phyloP scores from a whole-genome alignment of 2,797 vertebrate species.

The Hippopotamyrus pictus region DNA sequence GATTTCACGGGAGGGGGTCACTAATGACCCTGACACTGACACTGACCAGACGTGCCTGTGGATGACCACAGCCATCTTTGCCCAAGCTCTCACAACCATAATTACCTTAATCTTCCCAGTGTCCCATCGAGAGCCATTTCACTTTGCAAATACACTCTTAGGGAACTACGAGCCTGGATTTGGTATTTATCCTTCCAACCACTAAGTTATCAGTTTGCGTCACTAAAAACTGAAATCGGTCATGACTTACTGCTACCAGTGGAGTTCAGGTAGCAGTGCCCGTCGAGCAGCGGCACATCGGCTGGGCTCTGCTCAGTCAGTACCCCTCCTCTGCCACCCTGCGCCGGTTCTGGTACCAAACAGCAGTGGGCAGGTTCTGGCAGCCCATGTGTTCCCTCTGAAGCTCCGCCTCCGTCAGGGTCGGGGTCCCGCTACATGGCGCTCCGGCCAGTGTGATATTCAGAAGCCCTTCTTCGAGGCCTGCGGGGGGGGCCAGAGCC shows the following conservation, averaged over 20 bases:
- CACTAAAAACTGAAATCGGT: neutral
- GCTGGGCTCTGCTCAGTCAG: constrained; percentile 17
- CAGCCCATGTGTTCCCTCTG: constrained; percentile 68
- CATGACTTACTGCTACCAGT: neutral
- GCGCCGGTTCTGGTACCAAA: constrained; percentile 59
- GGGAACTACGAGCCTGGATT: neutral
- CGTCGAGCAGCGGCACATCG: neutral
- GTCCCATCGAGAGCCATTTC: neutral
- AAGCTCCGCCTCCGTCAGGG: constrained; percentile 63
- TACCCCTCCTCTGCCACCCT: constrained; percentile 28
- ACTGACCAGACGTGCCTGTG: neutral
- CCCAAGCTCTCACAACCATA: neutral
- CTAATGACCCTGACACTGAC: neutral
- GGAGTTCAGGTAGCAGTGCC: neutral
- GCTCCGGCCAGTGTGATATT: constrained; percentile 68
- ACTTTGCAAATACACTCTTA: neutral
- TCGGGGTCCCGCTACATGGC: constrained; percentile 64
- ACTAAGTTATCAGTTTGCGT: neutral
- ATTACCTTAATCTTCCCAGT: neutral
- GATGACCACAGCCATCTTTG: neutral
- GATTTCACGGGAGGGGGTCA: neutral
- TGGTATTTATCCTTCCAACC: neutral
- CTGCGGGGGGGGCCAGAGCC: constrained; percentile 39
- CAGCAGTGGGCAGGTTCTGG: constrained; percentile 70
- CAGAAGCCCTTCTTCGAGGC: constrained; percentile 50